Conservation (phyloP, 2,113 vertebrate species). For the Toxotes jaculatrix region DNA sequence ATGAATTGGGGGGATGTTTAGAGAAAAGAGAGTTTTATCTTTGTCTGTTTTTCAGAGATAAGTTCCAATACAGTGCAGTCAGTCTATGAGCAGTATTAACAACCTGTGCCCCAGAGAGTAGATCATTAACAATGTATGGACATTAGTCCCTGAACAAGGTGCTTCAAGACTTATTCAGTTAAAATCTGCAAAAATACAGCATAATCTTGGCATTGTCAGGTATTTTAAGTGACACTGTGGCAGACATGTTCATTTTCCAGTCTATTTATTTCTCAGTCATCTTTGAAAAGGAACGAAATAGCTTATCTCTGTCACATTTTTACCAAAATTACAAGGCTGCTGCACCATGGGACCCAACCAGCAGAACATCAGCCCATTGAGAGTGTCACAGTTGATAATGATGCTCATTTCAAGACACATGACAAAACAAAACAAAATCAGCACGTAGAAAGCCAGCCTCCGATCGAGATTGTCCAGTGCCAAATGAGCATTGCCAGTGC, state of each 20-base stretch:
- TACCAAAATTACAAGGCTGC: slow-evolving; percentile 39
- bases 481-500: slow-evolving; percentile 54
- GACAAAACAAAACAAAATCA: slow-evolving; percentile 74
- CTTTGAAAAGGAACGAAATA: slow-evolving; percentile 32
- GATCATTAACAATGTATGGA: slow-evolving; percentile 43
- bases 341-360: slow-evolving; percentile 24
- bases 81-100: slow-evolving; percentile 10
- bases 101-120: slow-evolving; percentile 4
- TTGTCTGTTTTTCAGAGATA: slow-evolving; percentile 1
- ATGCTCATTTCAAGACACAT: slow-evolving; percentile 66
- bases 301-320: slow-evolving; percentile 31
- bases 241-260: slow-evolving; percentile 12
- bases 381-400: slow-evolving; percentile 63
- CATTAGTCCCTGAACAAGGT: slow-evolving; percentile 18
- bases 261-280: slow-evolving; percentile 34
- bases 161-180: neutral
- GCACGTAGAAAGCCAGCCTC: slow-evolving; percentile 45
- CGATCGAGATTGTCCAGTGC: slow-evolving; percentile 63
- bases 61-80: neutral
- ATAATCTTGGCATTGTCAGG: neutral
- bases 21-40: neutral
- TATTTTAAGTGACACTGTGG: slow-evolving; percentile 23
- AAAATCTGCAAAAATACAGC: slow-evolving; percentile 11
- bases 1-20: slow-evolving; percentile 11
- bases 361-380: slow-evolving; percentile 44